Conservation (phyloP, 2,888 invertebrate genomes). For the Noctuana brunneofusca region DNA sequence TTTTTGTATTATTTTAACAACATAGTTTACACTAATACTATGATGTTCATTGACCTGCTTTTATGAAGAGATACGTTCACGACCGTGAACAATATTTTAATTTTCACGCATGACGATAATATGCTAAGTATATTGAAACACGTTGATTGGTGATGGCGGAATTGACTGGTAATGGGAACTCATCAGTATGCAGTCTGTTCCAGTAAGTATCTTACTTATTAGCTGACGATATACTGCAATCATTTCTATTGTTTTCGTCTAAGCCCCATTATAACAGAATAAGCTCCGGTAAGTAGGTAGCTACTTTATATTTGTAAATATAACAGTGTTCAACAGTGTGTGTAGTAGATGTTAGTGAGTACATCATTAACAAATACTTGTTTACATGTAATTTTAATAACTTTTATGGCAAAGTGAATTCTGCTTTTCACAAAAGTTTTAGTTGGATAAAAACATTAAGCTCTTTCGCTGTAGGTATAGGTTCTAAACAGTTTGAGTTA, state of each 20-base stretch:
- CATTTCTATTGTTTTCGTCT: background rate
- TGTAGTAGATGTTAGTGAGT: too few relatives aligned
- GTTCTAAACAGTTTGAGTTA: too few relatives aligned
- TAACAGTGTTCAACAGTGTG: too few relatives aligned
- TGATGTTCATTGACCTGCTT: slow-evolving; percentile 27
- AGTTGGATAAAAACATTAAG: too few relatives aligned
- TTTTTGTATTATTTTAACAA: too few relatives aligned
- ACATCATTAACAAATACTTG: too few relatives aligned
- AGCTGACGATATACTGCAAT: background rate
- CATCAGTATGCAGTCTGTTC: slow-evolving; percentile 17
- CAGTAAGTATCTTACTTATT: slow-evolving; percentile 15
- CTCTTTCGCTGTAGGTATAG: too few relatives aligned
- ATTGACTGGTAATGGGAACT: slow-evolving; percentile 12
- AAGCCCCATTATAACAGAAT: background rate
- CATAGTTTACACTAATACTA: slow-evolving; percentile 4
- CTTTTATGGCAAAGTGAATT: too few relatives aligned
- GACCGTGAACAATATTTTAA: slow-evolving; percentile 23
- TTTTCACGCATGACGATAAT: slow-evolving; percentile 20
- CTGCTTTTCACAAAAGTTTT: too few relatives aligned
- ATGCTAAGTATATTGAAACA: slow-evolving; percentile 14
- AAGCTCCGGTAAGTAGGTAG: background rate
- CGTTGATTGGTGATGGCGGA: slow-evolving; percentile 8
- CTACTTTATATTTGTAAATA: too few relatives aligned
- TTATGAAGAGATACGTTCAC: slow-evolving; percentile 15
- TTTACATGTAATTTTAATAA: too few relatives aligned